Percentiles rank a stretch among this genome's conserved stretches.
Conservation (phyloP, 2,113 vertebrate species). For the Ardeotis arabs region DNA sequence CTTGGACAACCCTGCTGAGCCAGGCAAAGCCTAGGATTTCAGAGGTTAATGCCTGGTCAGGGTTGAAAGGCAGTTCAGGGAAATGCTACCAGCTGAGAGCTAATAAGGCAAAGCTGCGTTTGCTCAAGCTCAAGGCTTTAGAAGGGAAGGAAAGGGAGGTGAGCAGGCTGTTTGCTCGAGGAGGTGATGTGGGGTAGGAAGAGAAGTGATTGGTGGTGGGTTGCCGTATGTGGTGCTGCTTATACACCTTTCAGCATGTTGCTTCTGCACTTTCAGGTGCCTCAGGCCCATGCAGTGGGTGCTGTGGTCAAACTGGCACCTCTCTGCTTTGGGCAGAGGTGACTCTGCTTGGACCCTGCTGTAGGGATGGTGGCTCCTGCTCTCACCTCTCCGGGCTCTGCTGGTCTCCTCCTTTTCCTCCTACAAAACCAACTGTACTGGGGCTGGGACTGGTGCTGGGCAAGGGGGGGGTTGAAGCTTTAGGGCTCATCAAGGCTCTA, state of each 20-base stretch:
- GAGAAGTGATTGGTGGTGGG: neutral
- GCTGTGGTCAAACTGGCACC: neutral
- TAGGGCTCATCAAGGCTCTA: neutral
- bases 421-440: neutral
- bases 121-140: neutral
- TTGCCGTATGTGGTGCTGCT: accelerated
- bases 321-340: neutral
- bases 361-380: neutral
- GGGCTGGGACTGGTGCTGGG: neutral
- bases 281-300: neutral
- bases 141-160: neutral
- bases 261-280: neutral
- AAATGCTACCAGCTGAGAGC: neutral
- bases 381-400: neutral
- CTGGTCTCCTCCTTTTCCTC: neutral
- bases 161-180: neutral
- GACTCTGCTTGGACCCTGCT: neutral
- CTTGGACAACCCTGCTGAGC: neutral
- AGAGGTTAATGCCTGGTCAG: neutral
- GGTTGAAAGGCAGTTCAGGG: slow-evolving; percentile 34
- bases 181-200: neutral
- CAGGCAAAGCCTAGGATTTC: neutral
- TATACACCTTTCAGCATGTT: neutral
- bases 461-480: accelerated
- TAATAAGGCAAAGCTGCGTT: neutral